Percentiles rank a stretch among this genome's conserved stretches.
Evolutionary conservation across 2,113 vertebrate species (phyloP).

Genomic region (Phylloscopus trochilus): DNA sequence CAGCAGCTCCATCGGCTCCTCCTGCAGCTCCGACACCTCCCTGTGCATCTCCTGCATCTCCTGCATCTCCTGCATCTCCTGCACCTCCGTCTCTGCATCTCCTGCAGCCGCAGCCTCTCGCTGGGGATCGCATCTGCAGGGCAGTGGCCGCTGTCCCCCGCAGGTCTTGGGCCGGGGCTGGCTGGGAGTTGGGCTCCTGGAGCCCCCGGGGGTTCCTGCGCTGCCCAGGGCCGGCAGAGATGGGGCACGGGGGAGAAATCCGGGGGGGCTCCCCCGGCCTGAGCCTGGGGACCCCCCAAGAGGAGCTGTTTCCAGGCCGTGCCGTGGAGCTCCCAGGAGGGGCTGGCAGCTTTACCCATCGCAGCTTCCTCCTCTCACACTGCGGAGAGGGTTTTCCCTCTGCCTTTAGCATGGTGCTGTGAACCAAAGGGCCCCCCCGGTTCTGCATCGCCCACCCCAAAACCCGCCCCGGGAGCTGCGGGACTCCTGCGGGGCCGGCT

Average conservation of each 20-base stretch:
- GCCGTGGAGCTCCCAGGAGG: accelerated
- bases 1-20: not conserved
- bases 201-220: not conserved
- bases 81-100: not conserved
- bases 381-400: not conserved
- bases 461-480: not conserved
- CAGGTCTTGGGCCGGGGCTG: not conserved
- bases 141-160: accelerated
- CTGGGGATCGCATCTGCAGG: not conserved
- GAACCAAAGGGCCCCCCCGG: not conserved
- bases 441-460: not conserved
- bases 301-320: not conserved
- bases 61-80: not conserved
- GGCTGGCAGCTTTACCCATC: not conserved
- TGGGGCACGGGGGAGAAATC: not conserved
- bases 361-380: not conserved
- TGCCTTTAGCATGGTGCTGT: not conserved
- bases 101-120: not conserved
- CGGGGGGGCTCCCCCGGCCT: accelerated
- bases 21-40: not conserved
- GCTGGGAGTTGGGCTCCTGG: not conserved
- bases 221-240: not conserved
- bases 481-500: not conserved
- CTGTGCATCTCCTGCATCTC: not conserved
- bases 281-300: not conserved